Conservation (phyloP, 2,888 invertebrate species). For the Ephialtes manifestator region DNA sequence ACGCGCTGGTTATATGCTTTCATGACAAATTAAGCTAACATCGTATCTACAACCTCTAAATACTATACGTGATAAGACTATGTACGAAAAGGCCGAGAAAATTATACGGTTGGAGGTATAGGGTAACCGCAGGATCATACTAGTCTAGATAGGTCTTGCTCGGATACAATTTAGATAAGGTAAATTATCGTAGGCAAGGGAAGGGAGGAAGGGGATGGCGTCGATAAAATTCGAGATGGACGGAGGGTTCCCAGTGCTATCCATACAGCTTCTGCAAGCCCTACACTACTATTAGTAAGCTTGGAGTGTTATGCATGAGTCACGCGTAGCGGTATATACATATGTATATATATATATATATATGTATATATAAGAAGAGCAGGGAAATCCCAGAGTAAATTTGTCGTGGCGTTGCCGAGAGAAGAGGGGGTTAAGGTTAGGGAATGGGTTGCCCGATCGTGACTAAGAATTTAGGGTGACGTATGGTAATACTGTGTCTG, state of each 20-base stretch:
- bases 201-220: conserved; percentile 6
- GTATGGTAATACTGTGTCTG: conserved; percentile 67
- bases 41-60: conserved; percentile 20
- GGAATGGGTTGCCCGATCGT: conserved; percentile 65
- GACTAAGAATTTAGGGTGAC: conserved; percentile 72
- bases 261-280: conserved; percentile 42
- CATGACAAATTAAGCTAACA: conserved; percentile 6
- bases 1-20: conserved; percentile 1
- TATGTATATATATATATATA: conserved; percentile 12
- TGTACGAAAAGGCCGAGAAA: conserved; percentile 61
- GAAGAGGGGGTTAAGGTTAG: conserved; percentile 23
- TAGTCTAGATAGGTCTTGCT: conserved; percentile 60
- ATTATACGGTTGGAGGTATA: conserved; percentile 53
- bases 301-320: conserved; percentile 47
- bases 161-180: conserved; percentile 77
- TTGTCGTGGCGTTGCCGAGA: conserved; percentile 50
- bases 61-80: conserved; percentile 34
- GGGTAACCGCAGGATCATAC: conserved; percentile 64
- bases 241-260: conserved; percentile 54
- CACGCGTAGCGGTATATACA: conserved; percentile 7
- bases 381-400: conserved; percentile 68
- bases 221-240: conserved; percentile 65
- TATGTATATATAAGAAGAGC: conserved; percentile 34
- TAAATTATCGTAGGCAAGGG: conserved; percentile 70
- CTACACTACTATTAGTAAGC: conserved; percentile 50